Percentiles rank a stretch among this genome's conserved stretches.
Evolutionary conservation across 2,797 vertebrate species (phyloP).

Genomic region (Phrynocephalus forsythii): DNA sequence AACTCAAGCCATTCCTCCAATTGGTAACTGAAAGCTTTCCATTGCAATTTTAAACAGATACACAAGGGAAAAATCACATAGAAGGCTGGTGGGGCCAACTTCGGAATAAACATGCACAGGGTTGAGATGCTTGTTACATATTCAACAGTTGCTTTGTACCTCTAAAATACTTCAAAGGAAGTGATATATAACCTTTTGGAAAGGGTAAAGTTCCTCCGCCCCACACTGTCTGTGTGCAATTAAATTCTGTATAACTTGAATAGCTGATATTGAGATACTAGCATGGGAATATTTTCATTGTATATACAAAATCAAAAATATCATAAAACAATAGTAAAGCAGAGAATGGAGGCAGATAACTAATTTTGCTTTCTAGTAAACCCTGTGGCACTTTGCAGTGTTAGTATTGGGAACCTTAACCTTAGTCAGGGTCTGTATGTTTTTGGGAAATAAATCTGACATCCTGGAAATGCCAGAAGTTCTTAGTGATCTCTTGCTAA

Average conservation of each 20-base stretch:
- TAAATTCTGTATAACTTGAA: neutral
- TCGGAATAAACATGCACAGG: neutral
- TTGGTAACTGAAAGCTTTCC: neutral
- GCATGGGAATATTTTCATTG: neutral
- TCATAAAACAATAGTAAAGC: no score
- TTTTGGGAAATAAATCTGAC: neutral
- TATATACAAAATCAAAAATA: no score
- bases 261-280: neutral
- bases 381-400: neutral
- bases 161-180: neutral
- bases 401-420: neutral
- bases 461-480: neutral
- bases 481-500: neutral
- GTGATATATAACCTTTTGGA: no score
- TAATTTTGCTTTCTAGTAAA: neutral
- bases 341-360: neutral
- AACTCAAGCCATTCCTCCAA: neutral
- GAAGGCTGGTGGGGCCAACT: neutral
- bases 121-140: neutral
- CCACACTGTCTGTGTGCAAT: neutral
- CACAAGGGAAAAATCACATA: neutral
- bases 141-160: neutral
- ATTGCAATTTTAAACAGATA: neutral
- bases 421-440: neutral
- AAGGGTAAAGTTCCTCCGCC: neutral